These are phyloP conservation scores for Paramormyrops hopkinsi DNA, from an alignment of 2,797 vertebrate genomes.

Conservation along the genomic window DNA sequence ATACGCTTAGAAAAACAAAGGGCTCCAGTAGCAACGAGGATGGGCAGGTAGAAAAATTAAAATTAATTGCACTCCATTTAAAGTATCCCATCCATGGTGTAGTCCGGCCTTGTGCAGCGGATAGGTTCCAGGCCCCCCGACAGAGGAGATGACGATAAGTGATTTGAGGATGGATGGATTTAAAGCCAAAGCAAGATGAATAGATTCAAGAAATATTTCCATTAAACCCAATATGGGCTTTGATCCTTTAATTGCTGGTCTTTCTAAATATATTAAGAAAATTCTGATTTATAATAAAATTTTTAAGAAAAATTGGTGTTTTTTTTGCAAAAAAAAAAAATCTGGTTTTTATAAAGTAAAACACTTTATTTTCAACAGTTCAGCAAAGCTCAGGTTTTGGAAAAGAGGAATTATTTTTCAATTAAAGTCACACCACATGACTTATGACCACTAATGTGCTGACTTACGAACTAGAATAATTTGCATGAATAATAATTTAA, in stretches of 20 bases:
- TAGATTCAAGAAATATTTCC: not conserved
- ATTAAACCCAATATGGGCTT: not conserved
- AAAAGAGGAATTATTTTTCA: not conserved
- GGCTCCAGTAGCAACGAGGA: not conserved
- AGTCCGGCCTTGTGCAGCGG: not conserved
- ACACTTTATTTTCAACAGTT: not conserved
- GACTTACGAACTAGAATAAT: not conserved
- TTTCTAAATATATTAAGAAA: not conserved
- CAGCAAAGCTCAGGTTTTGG: not conserved
- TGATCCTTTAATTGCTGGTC: not conserved
- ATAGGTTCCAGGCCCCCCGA: not conserved
- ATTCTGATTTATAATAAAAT: not conserved
- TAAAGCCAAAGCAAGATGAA: not conserved
- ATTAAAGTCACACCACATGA: not conserved
- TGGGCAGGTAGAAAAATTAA: not conserved
- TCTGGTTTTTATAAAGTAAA: not conserved
- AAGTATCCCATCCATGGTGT: not conserved
- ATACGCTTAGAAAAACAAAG: not conserved
- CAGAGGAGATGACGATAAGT: not conserved
- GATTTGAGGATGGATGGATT: not conserved
- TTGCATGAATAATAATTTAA: not conserved
- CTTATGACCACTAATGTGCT: not conserved
- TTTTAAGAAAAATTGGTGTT: not conserved
- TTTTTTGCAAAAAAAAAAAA: not conserved
- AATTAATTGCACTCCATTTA: not conserved